Evolutionary conservation across 2,888 invertebrate genomes (phyloP).

Genomic region (Tuta absoluta): DNA sequence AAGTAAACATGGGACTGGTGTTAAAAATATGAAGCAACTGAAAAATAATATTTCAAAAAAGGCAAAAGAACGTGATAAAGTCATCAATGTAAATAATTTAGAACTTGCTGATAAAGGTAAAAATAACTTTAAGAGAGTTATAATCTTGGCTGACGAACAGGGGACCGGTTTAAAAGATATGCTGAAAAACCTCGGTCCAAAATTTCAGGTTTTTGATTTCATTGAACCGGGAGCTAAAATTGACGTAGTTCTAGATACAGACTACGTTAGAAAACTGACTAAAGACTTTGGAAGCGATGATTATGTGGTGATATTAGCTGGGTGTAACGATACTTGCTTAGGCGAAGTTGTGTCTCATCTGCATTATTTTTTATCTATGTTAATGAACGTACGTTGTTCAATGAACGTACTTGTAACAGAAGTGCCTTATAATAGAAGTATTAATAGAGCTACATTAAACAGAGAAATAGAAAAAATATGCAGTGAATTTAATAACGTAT

Average conservation of each 20-base stretch:
- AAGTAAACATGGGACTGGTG: too few relatives aligned
- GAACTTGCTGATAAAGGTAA: neutral
- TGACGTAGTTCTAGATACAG: neutral
- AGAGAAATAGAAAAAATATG: slow-evolving; percentile 11
- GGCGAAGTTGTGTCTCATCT: neutral
- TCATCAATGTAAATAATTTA: neutral
- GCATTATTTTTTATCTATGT: neutral
- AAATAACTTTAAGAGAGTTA: neutral
- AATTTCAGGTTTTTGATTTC: neutral
- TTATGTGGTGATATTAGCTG: slow-evolving; percentile 2
- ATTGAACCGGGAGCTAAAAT: neutral
- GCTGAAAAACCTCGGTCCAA: neutral
- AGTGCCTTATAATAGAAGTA: neutral
- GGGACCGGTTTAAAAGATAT: neutral
- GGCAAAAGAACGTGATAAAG: neutral
- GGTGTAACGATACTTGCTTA: neutral
- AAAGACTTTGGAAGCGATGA: neutral
- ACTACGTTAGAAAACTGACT: neutral
- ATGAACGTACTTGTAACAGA: slow-evolving; percentile 6
- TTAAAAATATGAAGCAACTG: neutral
- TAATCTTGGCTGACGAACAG: slow-evolving; percentile 7
- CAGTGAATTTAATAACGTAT: neutral
- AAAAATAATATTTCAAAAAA: neutral
- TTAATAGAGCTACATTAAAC: neutral
- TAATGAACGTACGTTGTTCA: neutral